These are phyloP conservation scores for Drusus annulatus DNA, from an alignment of 1,140 invertebrate genomes.

Conservation along the genomic window DNA sequence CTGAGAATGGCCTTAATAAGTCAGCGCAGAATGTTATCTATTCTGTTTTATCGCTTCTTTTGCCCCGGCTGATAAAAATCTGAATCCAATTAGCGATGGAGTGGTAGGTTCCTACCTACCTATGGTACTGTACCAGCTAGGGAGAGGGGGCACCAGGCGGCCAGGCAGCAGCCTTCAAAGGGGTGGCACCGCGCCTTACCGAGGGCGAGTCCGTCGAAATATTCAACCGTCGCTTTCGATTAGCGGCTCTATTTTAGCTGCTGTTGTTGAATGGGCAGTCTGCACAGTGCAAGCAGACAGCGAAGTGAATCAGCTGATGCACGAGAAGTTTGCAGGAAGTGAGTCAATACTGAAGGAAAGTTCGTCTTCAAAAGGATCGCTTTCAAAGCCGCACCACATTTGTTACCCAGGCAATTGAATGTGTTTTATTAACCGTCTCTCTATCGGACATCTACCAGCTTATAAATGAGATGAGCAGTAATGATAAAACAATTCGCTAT, in stretches of 20 bases:
- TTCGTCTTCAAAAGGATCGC: background rate
- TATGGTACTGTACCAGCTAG: background rate
- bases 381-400: too few relatives aligned
- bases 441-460: too few relatives aligned
- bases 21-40: slow-evolving; percentile 74
- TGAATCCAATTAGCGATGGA: slow-evolving; percentile 70
- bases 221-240: too few relatives aligned
- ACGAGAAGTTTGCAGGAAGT: slow-evolving; percentile 8
- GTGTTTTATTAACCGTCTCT: too few relatives aligned
- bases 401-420: too few relatives aligned
- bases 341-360: background rate
- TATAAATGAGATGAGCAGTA: too few relatives aligned
- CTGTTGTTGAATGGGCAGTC: too few relatives aligned
- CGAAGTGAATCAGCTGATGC: slow-evolving; percentile 31
- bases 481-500: too few relatives aligned
- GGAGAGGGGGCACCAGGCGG: background rate
- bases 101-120: slow-evolving; percentile 32
- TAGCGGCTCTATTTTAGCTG: too few relatives aligned
- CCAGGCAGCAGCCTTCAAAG: background rate
- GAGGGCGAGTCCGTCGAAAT: too few relatives aligned
- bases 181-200: background rate
- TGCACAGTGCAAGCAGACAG: slow-evolving; percentile 1
- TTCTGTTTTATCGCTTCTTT: slow-evolving; percentile 70
- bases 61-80: slow-evolving; percentile 65
- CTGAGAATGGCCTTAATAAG: slow-evolving; percentile 74